Conservation (phyloP, 2,888 invertebrate species). For the Limnephilus lunatus region DNA sequence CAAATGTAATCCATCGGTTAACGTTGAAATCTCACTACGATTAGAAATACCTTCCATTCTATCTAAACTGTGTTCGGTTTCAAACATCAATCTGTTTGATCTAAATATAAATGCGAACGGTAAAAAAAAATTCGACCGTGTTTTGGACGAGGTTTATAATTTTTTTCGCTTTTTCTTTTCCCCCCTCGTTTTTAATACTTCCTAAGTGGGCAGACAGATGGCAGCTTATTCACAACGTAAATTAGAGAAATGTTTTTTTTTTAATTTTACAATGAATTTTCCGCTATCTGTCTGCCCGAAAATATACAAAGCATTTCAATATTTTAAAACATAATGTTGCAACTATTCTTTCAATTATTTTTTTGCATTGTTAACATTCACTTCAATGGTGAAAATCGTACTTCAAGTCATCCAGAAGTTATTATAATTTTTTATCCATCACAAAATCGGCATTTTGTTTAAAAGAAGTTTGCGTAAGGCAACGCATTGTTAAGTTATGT, state of each 20-base stretch:
- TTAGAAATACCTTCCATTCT: not conserved
- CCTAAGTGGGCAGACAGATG: conserved; percentile 51
- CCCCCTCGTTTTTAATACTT: conserved; percentile 5
- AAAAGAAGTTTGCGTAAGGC: not conserved
- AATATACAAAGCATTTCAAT: conserved; percentile 16
- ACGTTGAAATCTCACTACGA: not conserved
- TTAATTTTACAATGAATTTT: not conserved
- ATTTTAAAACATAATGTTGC: not conserved
- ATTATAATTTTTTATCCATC: not conserved
- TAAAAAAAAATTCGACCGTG: not conserved
- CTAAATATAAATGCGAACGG: not conserved
- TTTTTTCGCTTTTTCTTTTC: not conserved
- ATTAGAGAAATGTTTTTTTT: not conserved
- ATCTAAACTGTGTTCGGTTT: not conserved
- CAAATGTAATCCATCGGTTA: not conserved
- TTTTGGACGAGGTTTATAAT: conserved; percentile 23
- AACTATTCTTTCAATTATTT: not conserved
- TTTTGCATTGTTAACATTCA: not conserved
- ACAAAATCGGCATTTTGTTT: not conserved
- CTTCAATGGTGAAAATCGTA: not conserved
- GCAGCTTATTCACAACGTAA: not conserved
- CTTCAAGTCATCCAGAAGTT: too few species aligned
- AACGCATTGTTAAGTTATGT: conserved; percentile 10
- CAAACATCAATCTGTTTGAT: not conserved
- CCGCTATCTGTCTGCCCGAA: conserved; percentile 48